Evolutionary conservation across 2,113 vertebrate genomes (phyloP).

Genomic region (Phalacrocorax aristotelis): DNA sequence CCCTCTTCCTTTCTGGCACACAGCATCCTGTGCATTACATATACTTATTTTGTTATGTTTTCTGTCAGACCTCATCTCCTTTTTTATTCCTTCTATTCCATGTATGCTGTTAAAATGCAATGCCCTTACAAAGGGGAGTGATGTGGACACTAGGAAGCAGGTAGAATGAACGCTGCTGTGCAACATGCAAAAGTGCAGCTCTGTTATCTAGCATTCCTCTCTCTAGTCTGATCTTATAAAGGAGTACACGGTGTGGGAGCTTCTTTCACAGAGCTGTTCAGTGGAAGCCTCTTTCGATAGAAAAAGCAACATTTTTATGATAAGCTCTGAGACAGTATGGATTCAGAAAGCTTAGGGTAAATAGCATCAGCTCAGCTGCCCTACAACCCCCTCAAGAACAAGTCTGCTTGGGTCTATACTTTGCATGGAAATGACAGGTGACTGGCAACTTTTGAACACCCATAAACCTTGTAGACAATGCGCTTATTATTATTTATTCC

Average conservation of each 20-base stretch:
- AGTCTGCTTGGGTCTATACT: background rate
- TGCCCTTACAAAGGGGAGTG: background rate
- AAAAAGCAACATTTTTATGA: background rate
- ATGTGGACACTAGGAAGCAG: background rate
- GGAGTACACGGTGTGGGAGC: background rate
- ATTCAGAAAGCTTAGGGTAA: background rate
- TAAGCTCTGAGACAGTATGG: background rate
- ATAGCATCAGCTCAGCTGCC: background rate
- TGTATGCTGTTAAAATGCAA: background rate
- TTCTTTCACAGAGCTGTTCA: background rate
- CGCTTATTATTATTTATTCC: slow-evolving; percentile 26
- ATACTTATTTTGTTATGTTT: background rate
- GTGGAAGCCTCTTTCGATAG: background rate
- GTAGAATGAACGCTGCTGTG: background rate
- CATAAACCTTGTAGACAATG: background rate
- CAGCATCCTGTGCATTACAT: background rate
- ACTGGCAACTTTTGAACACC: background rate
- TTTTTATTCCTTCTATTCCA: background rate
- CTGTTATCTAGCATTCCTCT: background rate
- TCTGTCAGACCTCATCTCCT: background rate
- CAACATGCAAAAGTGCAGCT: background rate
- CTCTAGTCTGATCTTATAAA: background rate
- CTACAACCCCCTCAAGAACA: background rate
- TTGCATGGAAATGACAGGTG: background rate
- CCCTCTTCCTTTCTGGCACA: background rate